phyloP scores from a whole-genome alignment of 2,797 vertebrate species.

The Arrhamphus sclerolepis region DNA sequence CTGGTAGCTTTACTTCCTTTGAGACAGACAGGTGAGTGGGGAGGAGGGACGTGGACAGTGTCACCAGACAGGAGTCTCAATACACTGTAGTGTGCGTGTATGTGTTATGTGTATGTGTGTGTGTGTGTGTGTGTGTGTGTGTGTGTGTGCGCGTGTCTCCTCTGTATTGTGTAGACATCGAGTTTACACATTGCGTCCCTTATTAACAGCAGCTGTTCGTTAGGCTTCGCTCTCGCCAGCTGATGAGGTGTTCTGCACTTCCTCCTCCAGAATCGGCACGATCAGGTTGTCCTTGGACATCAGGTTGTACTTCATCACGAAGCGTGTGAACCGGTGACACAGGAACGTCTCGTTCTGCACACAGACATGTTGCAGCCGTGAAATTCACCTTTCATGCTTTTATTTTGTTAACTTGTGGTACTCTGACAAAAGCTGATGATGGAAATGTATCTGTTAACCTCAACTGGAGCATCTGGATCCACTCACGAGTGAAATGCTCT shows the following conservation, averaged over 20 bases:
- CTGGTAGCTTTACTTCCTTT: slow-evolving; percentile 43
- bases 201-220: slow-evolving; percentile 55
- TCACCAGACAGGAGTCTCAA: slow-evolving; percentile 61
- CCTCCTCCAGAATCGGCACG: slow-evolving; percentile 98
- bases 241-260: slow-evolving; percentile 80
- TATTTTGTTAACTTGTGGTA: not conserved
- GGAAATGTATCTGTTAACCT: not conserved
- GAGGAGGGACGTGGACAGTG: slow-evolving; percentile 58
- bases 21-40: slow-evolving; percentile 56
- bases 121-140: slow-evolving; percentile 28
- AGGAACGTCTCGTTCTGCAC: slow-evolving; percentile 95
- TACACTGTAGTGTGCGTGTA: slow-evolving; percentile 67
- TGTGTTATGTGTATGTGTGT: slow-evolving; percentile 16
- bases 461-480: too few species aligned
- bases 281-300: slow-evolving; percentile 99
- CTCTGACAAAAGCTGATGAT: too few species aligned
- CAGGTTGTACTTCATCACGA: slow-evolving; percentile 99
- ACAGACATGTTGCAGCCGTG: not conserved
- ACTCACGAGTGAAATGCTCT: too few species aligned
- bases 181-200: slow-evolving; percentile 47
- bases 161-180: slow-evolving; percentile 40
- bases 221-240: slow-evolving; percentile 94
- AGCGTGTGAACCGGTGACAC: slow-evolving; percentile 98
- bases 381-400: not conserved
- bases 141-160: slow-evolving; percentile 22